These are phyloP conservation scores for Cheilosia pagana DNA, from an alignment of 2,888 invertebrate species.

Conservation along the genomic window DNA sequence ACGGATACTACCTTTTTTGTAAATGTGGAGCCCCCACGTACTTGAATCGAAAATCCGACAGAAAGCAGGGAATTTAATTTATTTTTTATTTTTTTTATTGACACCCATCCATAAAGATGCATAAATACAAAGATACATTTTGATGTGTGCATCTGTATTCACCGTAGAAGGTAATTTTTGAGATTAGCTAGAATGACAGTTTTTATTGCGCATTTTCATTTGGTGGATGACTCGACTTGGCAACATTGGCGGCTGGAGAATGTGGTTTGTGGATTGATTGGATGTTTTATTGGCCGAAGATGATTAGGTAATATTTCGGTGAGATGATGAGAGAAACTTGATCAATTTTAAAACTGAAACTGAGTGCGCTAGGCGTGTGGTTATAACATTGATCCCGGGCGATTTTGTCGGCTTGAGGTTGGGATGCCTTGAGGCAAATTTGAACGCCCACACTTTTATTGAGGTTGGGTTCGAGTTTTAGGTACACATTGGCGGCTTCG, in stretches of 20 bases:
- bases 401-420: too few species aligned
- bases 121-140: not conserved
- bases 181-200: constrained; percentile 42
- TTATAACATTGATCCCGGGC: too few species aligned
- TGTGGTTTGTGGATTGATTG: constrained; percentile 57
- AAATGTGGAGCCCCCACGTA: constrained; percentile 52
- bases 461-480: too few species aligned
- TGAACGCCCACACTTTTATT: too few species aligned
- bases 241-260: constrained; percentile 7
- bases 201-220: constrained; percentile 53
- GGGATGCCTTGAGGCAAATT: too few species aligned
- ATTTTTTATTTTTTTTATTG: not conserved
- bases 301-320: too few species aligned
- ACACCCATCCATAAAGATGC: not conserved
- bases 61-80: constrained; percentile 39
- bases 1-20: constrained; percentile 40
- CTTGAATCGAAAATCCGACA: constrained; percentile 38
- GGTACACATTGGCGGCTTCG: too few species aligned
- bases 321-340: too few species aligned
- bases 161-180: constrained; percentile 63
- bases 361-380: too few species aligned
- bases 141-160: constrained; percentile 1
- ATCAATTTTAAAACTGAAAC: too few species aligned
- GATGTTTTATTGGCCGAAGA: constrained; percentile 23
- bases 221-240: constrained; percentile 26